Evolutionary conservation across 30 jellyfish, hydroid and myxozoan species (phyloP), one percentile per base, ranked within the genome.

Genomic region (Catostylus mosaicus): DNA sequence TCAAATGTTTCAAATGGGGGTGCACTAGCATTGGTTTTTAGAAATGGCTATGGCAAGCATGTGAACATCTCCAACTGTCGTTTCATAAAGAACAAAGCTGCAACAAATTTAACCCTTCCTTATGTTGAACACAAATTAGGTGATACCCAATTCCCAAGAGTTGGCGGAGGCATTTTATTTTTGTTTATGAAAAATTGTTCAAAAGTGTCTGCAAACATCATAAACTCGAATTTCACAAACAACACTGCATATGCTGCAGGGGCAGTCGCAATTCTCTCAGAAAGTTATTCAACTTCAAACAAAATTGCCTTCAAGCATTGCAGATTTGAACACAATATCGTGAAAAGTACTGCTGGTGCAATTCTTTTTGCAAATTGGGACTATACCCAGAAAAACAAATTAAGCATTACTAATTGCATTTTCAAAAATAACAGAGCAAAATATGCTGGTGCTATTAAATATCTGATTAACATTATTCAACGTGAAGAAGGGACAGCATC

Each of bases 231-330:
- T 3, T 92, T 92, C 64, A 16, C 36, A 1, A 37, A 61, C 19
- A 92, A 92, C 57, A 23, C 30, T 3, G 98, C 98, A 29, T 86
- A 51, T 33, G 46, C 88, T n/a, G 98, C 90, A 8, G 98, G 96
- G 0, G 98, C 95, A 1, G 60, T 86, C n/a, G 95, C 81, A 52
- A 26, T 92, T 34, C 50, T 91, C 12, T 61, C 92, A 16, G 85
- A 81, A 30, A 83, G 82, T 12, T 16, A 51, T 29, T 63, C 97
- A n/a, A 36, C 54, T 6, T 37, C 19, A 38, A 86, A 92, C 52
- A 62, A 46, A 16, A 50, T 92, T 9, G 24, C 9, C 20, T 24
- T 92, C 26, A 60, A 27, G 1, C 36, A 68, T 20, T 51, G 90
- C 29, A 22, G 5, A 26, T 68, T 92, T 43, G 61, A 36, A 8